Evolutionary conservation across 2,797 vertebrate genomes (phyloP), one percentile per base, ranked within the genome.

Genomic region (Tapirus indicus): DNA sequence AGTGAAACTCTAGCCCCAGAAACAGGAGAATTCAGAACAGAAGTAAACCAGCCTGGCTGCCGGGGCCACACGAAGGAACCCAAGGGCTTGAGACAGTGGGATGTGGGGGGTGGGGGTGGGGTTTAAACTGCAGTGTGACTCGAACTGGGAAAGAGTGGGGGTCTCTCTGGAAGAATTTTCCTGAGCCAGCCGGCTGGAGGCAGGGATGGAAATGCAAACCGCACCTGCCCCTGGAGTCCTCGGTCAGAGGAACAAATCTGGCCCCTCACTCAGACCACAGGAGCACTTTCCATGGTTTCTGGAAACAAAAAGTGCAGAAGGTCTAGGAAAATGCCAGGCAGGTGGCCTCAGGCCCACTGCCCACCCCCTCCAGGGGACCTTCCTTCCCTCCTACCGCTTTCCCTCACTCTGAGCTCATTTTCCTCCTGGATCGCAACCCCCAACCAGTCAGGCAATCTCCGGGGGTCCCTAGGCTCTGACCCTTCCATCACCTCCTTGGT

Each of bases 1-100:
- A n/a, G 32, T n/a, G 85, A 75, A 72, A 89, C 47, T 84, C 49
- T 12, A 91, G 74, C 8, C 58, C 79, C 21, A 32, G 44, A 74
- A 60, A 71, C 23, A 90, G 52, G 52, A 92, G 35, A 54, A 12
- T 52, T 25, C 78, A 32, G 29, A 38, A 64, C 27, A 41, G 20
- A 87, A 60, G 16, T 8, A 62, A 58, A 13, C 32, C 41, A 66
- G 93, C n/a, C 41, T 21, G 91, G 49, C 23, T 20, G 25, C 82
- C 6, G 21, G 82, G 41, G 71, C 52, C 54, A 62, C 3, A 6
- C 41, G 13, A 23, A 75, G 2, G 5, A 54, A 62, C 56, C 27
- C 69, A 1, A 54, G 47, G 74, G 58, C 69, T 71, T 29, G 72
- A 64, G 78, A 71, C 6, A 14, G 8, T 3, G 77, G 29, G 20